Evolutionary conservation across 2,113 vertebrate species (phyloP).

Genomic region (Protobothrops flavoviridis): DNA sequence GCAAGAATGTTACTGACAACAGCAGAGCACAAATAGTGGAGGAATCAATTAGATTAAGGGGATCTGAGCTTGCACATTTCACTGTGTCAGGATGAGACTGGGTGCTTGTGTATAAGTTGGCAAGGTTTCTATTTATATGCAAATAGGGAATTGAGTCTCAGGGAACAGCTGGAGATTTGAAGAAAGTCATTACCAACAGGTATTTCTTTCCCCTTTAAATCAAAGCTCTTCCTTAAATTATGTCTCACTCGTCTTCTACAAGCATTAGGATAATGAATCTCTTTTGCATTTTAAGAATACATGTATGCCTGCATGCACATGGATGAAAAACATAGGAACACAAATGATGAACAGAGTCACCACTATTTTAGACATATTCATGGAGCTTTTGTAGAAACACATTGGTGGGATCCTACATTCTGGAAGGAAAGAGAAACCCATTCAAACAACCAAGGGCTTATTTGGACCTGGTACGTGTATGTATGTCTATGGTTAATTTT

Average conservation of each 20-base stretch:
- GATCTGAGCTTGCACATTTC: conserved; percentile 15
- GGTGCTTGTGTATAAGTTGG: conserved; percentile 23
- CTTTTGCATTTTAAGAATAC: conserved; percentile 39
- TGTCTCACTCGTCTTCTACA: conserved; percentile 40
- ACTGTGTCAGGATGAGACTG: conserved; percentile 37
- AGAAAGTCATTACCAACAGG: conserved; percentile 20
- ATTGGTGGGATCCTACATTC: conserved; percentile 67
- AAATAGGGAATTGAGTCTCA: conserved; percentile 44
- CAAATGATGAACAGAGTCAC: background rate
- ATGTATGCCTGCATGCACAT: background rate
- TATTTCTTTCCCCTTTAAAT: conserved; percentile 23
- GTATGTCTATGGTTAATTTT: background rate
- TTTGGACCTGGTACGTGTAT: background rate
- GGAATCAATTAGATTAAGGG: conserved; percentile 13
- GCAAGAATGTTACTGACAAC: background rate
- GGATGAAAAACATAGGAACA: conserved; percentile 31
- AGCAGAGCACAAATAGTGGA: background rate
- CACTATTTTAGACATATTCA: conserved; percentile 20
- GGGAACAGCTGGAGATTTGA: background rate
- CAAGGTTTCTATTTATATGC: conserved; percentile 56
- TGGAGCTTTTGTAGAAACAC: conserved; percentile 52
- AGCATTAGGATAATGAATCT: conserved; percentile 53
- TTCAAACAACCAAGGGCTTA: background rate
- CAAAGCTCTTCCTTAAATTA: conserved; percentile 49
- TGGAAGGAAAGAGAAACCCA: conserved; percentile 67